These are phyloP conservation scores for Takifugu ocellatus DNA, from an alignment of 2,797 vertebrate species.

Conservation along the genomic window DNA sequence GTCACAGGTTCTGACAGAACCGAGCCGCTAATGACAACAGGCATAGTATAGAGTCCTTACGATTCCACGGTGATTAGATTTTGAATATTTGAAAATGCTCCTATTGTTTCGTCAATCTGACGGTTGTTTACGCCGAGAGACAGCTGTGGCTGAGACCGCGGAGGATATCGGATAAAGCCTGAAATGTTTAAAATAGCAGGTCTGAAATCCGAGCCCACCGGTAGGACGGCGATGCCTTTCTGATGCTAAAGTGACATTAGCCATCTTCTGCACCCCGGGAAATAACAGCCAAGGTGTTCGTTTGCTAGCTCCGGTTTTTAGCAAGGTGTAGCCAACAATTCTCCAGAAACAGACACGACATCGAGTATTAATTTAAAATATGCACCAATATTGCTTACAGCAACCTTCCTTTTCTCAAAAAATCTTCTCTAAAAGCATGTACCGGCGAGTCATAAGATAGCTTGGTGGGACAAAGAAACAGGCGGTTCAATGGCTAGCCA, in stretches of 20 bases:
- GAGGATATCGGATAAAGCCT: too few species aligned
- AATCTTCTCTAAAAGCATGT: not conserved
- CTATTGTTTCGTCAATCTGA: too few species aligned
- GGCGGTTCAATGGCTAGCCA: conserved; percentile 42
- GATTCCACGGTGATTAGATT: too few species aligned
- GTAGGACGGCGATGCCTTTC: not conserved
- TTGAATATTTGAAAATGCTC: too few species aligned
- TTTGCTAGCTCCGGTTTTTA: conserved; percentile 31
- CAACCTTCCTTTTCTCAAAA: not conserved
- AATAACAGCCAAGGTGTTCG: conserved; percentile 24
- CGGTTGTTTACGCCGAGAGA: too few species aligned
- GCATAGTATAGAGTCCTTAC: too few species aligned
- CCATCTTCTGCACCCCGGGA: conserved; percentile 29
- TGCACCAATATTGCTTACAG: not conserved
- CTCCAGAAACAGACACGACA: conserved; percentile 26
- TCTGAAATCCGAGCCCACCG: conserved; percentile 2
- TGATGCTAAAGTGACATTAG: conserved; percentile 30
- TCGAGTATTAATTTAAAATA: not conserved
- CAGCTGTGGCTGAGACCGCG: too few species aligned
- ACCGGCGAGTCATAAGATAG: conserved; percentile 15
- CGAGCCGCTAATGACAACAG: too few species aligned
- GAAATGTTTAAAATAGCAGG: conserved; percentile 15
- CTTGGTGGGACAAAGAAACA: conserved; percentile 60
- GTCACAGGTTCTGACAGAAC: too few species aligned
- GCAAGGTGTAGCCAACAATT: conserved; percentile 18